Conservation (phyloP, 1,140 invertebrate genomes). For the Gryllus bimaculatus region DNA sequence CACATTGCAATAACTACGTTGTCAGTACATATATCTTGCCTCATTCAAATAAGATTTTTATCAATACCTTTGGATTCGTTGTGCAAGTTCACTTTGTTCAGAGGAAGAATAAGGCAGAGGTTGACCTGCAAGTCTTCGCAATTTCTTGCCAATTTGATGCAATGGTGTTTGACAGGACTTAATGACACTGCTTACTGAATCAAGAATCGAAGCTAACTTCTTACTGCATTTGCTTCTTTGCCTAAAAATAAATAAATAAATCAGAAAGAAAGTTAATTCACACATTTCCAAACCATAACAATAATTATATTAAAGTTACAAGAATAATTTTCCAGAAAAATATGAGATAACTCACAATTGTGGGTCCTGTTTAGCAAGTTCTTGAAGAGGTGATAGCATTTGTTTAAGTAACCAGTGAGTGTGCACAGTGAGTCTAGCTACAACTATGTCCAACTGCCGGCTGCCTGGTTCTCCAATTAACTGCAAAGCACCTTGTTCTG, state of each 20-base stretch:
- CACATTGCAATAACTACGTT: too few species aligned
- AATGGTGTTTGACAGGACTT: background rate
- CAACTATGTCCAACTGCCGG: background rate
- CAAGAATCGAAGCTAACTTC: background rate
- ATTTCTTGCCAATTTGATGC: background rate
- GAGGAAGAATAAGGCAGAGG: background rate
- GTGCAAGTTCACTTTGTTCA: background rate
- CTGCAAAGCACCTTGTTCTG: background rate
- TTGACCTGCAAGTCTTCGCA: background rate
- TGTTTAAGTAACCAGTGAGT: background rate
- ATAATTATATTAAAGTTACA: background rate
- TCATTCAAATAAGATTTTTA: too few species aligned
- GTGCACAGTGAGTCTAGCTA: background rate
- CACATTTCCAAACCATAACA: background rate
- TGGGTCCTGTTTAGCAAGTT: background rate
- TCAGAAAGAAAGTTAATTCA: background rate
- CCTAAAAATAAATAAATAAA: background rate
- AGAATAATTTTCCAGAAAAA: background rate
- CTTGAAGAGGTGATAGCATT: background rate
- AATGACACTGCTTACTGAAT: background rate
- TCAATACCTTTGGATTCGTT: background rate
- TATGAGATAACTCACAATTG: background rate
- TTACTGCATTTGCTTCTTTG: background rate
- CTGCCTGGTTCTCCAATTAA: background rate
- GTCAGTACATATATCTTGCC: too few species aligned